Evolutionary conservation across 30 jellyfish, hydroid and myxozoan species (phyloP).

Genomic region (Chironex yamaguchii): DNA sequence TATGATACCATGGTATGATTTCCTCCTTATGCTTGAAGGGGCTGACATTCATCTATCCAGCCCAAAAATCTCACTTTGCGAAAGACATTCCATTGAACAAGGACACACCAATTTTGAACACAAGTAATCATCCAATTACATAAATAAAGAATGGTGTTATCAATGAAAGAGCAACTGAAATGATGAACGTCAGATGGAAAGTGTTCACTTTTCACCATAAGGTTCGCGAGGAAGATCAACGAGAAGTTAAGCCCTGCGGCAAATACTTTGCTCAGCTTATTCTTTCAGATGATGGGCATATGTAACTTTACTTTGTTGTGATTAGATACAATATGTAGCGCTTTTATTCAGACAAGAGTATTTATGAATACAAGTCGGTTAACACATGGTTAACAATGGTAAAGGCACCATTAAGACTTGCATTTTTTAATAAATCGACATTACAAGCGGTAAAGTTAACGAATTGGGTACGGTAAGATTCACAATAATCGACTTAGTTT

Average conservation of each 20-base stretch:
- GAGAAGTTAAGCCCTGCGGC: slow-evolving; percentile 30
- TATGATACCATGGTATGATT: slow-evolving; percentile 24
- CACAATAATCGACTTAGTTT: too few species aligned
- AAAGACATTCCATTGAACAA: slow-evolving; percentile 19
- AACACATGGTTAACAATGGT: too few species aligned
- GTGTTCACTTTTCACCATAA: slow-evolving; percentile 16
- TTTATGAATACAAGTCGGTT: too few species aligned
- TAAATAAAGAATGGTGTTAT: neutral
- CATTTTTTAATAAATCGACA: too few species aligned
- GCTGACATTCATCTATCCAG: slow-evolving; percentile 17
- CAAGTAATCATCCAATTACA: slow-evolving; percentile 12
- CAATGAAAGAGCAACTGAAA: slow-evolving; percentile 20
- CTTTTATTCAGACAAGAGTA: too few species aligned
- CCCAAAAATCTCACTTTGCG: slow-evolving; percentile 10
- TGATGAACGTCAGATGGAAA: slow-evolving; percentile 51
- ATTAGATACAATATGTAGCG: too few species aligned
- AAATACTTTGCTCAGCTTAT: slow-evolving; percentile 31
- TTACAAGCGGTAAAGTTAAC: too few species aligned
- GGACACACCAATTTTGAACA: slow-evolving; percentile 40
- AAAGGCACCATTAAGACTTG: too few species aligned
- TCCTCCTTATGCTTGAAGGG: slow-evolving; percentile 48
- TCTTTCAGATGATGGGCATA: too few species aligned
- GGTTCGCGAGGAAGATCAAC: neutral
- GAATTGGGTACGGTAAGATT: too few species aligned
- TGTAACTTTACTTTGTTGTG: too few species aligned